These are phyloP conservation scores for Tholera decimalis DNA, from an alignment of 2,888 invertebrate species.

Conservation along the genomic window DNA sequence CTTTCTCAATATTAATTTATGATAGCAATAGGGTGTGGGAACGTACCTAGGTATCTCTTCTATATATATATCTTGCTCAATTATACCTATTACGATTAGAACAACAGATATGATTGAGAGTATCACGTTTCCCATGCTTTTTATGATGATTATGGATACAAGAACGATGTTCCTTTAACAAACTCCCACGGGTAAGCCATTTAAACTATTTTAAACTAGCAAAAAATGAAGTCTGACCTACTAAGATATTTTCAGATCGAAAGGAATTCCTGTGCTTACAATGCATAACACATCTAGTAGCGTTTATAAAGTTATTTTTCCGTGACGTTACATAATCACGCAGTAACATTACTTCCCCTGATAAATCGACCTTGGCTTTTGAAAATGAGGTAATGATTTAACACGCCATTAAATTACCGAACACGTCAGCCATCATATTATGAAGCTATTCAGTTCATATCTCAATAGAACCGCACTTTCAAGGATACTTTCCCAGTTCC, in stretches of 20 bases:
- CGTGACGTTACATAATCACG: slow-evolving; percentile 32
- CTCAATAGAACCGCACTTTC: slow-evolving; percentile 29
- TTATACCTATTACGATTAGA: not conserved
- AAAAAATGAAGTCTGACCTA: not conserved
- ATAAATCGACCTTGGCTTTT: slow-evolving; percentile 39
- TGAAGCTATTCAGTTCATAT: slow-evolving; percentile 35
- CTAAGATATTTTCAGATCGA: not conserved
- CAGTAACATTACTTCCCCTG: slow-evolving; percentile 25
- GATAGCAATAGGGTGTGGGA: slow-evolving; percentile 28
- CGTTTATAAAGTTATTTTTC: slow-evolving; percentile 27
- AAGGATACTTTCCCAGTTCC: slow-evolving; percentile 40
- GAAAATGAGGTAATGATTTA: slow-evolving; percentile 20
- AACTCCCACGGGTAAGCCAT: not conserved
- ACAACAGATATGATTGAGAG: not conserved
- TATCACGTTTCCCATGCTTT: not conserved
- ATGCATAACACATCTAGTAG: not conserved
- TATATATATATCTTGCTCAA: not conserved
- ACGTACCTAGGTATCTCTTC: not conserved
- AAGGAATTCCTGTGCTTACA: not conserved
- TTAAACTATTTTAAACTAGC: not conserved
- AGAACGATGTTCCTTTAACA: too few relatives aligned
- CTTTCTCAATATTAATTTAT: slow-evolving; percentile 30
- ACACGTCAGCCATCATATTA: slow-evolving; percentile 21
- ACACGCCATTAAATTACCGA: slow-evolving; percentile 25
- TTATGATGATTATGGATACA: not conserved